Conservation (phyloP, 2,113 vertebrate species). For the Anser brachyrhynchus region DNA sequence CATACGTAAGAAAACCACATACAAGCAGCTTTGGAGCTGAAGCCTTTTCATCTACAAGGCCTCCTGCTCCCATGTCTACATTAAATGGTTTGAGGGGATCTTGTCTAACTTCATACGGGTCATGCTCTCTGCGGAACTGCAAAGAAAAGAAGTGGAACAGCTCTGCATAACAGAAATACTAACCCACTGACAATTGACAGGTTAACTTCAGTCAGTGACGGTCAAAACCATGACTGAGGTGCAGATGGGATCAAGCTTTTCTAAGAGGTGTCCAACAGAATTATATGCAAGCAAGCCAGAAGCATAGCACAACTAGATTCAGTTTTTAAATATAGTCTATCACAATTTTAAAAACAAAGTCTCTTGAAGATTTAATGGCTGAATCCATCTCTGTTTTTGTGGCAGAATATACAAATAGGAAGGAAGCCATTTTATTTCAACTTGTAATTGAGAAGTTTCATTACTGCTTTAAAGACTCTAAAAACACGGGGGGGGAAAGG, state of each 20-base stretch:
- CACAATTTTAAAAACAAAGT: not conserved
- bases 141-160: not conserved
- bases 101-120: not conserved
- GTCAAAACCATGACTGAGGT: not conserved
- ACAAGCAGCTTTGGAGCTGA: not conserved
- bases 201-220: not conserved
- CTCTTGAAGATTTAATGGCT: not conserved
- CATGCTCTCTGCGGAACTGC: accelerated
- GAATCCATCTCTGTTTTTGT: not conserved
- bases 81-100: not conserved
- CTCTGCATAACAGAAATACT: accelerated
- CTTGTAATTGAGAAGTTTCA: not conserved
- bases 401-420: not conserved
- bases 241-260: not conserved
- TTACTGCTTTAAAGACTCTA: not conserved
- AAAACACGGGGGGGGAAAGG: not conserved
- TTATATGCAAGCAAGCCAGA: not conserved
- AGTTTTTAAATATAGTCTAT: not conserved
- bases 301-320: not conserved
- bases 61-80: not conserved
- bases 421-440: not conserved
- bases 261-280: not conserved
- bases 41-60: not conserved
- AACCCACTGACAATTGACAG: not conserved
- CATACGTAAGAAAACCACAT: not conserved